Base-by-base conservation (phyloP, 2,113 vertebrate genomes). In the Oophaga pumilio region DNA sequence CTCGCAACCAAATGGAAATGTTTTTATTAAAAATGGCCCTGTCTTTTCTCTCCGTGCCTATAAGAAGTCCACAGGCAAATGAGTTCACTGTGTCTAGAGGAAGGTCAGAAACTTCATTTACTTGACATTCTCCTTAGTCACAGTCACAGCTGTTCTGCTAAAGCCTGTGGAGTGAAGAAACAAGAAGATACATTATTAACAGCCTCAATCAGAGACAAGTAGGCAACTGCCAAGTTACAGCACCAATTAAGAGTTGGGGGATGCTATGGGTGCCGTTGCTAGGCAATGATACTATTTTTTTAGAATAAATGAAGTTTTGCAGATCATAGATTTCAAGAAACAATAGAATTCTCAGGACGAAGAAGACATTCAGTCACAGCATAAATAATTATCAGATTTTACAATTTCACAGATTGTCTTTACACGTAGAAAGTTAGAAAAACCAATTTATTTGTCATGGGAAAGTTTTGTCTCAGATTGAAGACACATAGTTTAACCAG, bases 101-200 rank as follows among this genome's bases (percentile, higher is more conserved):
- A 83, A 83, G 81, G 81, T 83, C 81, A 83, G 62, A 83, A 83
- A 83, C 62, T 83, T 83, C 81, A 83, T 83, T 83, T 83, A 53
- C 81, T 83, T 83, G 81, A 83, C 81, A 83, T 83, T 83, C 81
- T 83, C 81, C 81, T 83, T 83, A 83, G 81, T 83, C 81, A 83
- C 81, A 83, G 81, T 69, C 81, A 83, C 81, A 83, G 81, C 81
- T 83, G 81, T 83, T 83, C n/a, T 26, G 64, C 64, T 52, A 49
- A 83, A 52, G 81, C 81, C 81, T 83, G 81, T 83, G 81, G 81
- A 66, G 81, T 83, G 81, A 83, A 83, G 81, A 83, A 83, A 52
- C 81, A 83, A 83, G 62, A 68, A 83, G 81, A 83, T 83, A 83
- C 49, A 83, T 83, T 68, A 83, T 83, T 83, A 83, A 83, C 81